phyloP scores from a whole-genome alignment of 1,140 invertebrate species.

The Stenopsyche tienmushanensis region DNA sequence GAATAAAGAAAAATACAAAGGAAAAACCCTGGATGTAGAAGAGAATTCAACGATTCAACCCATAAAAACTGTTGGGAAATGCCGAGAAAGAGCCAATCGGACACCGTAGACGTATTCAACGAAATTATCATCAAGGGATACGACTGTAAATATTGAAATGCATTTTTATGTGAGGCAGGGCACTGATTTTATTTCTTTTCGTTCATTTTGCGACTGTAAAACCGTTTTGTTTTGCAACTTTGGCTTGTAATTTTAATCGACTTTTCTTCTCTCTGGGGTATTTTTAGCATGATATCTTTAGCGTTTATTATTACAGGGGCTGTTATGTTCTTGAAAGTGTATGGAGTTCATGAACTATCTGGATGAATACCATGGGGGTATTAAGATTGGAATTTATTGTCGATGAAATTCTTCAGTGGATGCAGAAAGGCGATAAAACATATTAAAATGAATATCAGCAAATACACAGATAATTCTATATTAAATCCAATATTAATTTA shows the following conservation, averaged over 20 bases:
- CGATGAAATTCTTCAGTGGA: neutral
- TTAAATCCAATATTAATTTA: too few species aligned
- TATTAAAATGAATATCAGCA: too few species aligned
- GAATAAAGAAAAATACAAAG: neutral
- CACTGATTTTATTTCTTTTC: too few species aligned
- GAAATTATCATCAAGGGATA: neutral
- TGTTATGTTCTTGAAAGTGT: neutral
- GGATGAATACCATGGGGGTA: neutral
- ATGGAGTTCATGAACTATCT: neutral
- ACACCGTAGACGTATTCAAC: neutral
- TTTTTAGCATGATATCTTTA: too few species aligned
- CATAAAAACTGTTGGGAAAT: neutral
- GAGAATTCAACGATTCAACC: neutral
- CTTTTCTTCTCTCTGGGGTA: too few species aligned
- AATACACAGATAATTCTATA: too few species aligned
- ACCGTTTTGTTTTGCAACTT: too few species aligned
- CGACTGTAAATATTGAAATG: slow-evolving; percentile 2
- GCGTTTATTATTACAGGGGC: too few species aligned
- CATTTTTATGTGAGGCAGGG: neutral
- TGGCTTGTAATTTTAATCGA: too few species aligned
- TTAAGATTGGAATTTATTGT: neutral
- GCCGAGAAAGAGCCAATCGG: neutral
- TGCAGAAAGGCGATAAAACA: too few species aligned
- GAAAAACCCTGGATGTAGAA: neutral
- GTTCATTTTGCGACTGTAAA: too few species aligned